Percentiles rank a stretch among this genome's conserved stretches.
phyloP scores from a whole-genome alignment of 2,888 invertebrate genomes.

The Leuctra nigra region DNA sequence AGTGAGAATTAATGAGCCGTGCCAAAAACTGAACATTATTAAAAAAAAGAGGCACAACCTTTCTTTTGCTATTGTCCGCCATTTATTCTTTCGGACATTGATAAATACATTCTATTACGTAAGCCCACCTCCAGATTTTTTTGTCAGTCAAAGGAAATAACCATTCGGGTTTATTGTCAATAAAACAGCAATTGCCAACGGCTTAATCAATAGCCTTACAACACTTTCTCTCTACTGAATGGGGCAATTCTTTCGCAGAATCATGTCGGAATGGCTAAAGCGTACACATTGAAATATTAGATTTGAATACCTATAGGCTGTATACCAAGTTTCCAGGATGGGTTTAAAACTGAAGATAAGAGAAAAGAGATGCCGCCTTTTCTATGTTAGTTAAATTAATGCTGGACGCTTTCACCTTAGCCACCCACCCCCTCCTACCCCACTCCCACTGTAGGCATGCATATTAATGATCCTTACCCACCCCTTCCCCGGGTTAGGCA shows the following conservation, averaged over 20 bases:
- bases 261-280: too few species aligned
- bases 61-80: slow-evolving; percentile 12
- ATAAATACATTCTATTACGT: slow-evolving; percentile 13
- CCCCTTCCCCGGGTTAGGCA: background rate
- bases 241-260: too few species aligned
- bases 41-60: slow-evolving; percentile 1
- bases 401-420: slow-evolving; percentile 10
- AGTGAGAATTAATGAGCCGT: slow-evolving; percentile 6
- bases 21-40: slow-evolving; percentile 16
- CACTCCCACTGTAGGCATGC: slow-evolving; percentile 1
- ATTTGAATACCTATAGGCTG: too few species aligned
- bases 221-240: too few species aligned
- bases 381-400: slow-evolving; percentile 31
- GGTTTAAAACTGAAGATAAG: too few species aligned
- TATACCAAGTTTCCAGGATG: too few species aligned
- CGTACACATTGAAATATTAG: too few species aligned
- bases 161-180: too few species aligned
- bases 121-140: too few species aligned
- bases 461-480: slow-evolving; percentile 17
- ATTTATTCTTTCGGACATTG: slow-evolving; percentile 8
- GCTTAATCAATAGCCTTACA: too few species aligned
- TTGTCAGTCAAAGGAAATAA: too few species aligned
- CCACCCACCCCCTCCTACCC: background rate
- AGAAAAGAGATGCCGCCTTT: slow-evolving; percentile 29
- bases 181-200: too few species aligned